These are phyloP conservation scores for Poecile montanus DNA, from an alignment of 2,797 vertebrate species.

Conservation along the genomic window DNA sequence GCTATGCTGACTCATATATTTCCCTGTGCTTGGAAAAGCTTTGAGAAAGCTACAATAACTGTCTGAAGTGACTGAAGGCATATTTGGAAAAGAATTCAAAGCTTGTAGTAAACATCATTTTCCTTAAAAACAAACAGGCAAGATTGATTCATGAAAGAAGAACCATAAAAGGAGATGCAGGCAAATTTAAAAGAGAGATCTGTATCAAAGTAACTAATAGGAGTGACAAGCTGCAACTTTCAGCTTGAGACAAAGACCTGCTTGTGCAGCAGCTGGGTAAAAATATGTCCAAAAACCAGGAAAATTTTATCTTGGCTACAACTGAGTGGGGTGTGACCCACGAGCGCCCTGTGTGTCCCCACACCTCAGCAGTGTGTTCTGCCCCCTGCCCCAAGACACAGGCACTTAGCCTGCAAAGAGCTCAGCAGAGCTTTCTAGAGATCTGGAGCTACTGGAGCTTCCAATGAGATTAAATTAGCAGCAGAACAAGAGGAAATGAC, in stretches of 20 bases:
- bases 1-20: constrained; percentile 57
- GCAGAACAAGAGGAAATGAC: neutral
- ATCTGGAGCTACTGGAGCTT: neutral
- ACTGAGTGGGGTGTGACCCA: fast-evolving
- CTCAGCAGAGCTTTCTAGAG: neutral
- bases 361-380: neutral
- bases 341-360: fast-evolving
- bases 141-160: constrained; percentile 1
- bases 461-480: neutral
- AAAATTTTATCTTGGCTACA: neutral
- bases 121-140: constrained; percentile 29
- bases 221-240: neutral
- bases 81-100: constrained; percentile 45
- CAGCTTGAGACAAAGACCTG: neutral
- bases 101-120: constrained; percentile 16
- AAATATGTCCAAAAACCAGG: neutral
- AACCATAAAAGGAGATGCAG: neutral
- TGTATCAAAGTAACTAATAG: neutral
- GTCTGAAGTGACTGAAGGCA: constrained; percentile 51
- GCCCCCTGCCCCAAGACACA: neutral
- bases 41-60: constrained; percentile 37
- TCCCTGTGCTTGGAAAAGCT: constrained; percentile 40
- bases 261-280: neutral
- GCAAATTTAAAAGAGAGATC: neutral
- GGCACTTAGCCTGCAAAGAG: neutral